phyloP scores from a whole-genome alignment of 1,140 invertebrate genomes.

The Lepidostoma basale region DNA sequence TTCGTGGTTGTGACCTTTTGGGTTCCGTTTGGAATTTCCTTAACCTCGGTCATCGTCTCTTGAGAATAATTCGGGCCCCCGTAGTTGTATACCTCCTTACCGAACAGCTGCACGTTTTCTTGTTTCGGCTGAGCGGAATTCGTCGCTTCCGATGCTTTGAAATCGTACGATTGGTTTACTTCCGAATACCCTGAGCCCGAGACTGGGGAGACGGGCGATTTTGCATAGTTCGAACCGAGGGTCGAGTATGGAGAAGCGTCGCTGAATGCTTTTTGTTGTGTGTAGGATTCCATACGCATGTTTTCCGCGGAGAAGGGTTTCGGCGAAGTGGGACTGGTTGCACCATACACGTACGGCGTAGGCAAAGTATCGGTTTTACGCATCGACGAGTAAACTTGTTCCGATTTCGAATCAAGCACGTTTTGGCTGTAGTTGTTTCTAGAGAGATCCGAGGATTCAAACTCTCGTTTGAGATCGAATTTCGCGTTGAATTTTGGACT shows the following conservation, averaged over 20 bases:
- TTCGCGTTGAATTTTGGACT: conserved; percentile 60
- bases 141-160: conserved; percentile 28
- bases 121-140: conserved; percentile 29
- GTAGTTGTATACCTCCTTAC: conserved; percentile 53
- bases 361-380: conserved; percentile 35
- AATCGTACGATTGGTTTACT: conserved; percentile 18
- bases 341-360: conserved; percentile 32
- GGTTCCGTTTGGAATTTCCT: conserved; percentile 60
- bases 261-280: conserved; percentile 46
- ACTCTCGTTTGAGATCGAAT: conserved; percentile 52
- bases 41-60: conserved; percentile 59
- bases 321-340: conserved; percentile 39
- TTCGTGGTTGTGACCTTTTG: conserved; percentile 60
- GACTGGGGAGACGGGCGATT: conserved; percentile 27
- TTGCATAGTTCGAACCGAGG: conserved; percentile 48
- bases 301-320: conserved; percentile 30
- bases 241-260: conserved; percentile 55
- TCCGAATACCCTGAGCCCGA: conserved; percentile 38
- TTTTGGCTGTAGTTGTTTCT: conserved; percentile 44
- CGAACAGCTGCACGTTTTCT: conserved; percentile 47
- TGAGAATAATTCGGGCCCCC: conserved; percentile 57
- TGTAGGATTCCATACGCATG: conserved; percentile 43
- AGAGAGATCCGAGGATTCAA: conserved; percentile 49
- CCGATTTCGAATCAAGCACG: conserved; percentile 33
- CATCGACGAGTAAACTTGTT: conserved; percentile 22